phyloP scores from a whole-genome alignment of 2,113 vertebrate species.

The Bufo bufo region DNA sequence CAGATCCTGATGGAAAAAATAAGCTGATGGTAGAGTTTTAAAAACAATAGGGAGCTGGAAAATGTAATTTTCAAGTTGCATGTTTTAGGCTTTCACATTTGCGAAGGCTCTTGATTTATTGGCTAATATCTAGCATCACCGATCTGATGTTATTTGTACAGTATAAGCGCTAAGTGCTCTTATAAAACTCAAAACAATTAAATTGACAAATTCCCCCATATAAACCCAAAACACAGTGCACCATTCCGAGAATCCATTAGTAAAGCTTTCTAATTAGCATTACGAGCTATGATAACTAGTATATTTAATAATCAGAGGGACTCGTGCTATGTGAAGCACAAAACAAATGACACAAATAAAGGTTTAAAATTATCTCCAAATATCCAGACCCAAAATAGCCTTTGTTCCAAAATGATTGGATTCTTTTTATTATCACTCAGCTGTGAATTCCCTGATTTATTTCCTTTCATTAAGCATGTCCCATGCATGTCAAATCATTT shows the following conservation, averaged over 20 bases:
- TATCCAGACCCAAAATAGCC: background rate
- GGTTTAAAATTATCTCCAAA: constrained; percentile 10
- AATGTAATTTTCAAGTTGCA: background rate
- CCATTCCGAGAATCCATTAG: constrained; percentile 38
- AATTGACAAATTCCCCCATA: constrained; percentile 30
- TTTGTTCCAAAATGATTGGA: background rate
- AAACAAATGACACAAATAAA: constrained; percentile 16
- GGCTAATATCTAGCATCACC: background rate
- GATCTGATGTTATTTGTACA: background rate
- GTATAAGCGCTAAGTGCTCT: background rate
- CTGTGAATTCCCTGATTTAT: background rate
- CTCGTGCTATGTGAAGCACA: background rate
- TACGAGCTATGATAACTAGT: background rate
- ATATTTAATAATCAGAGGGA: background rate
- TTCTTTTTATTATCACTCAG: background rate
- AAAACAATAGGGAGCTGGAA: background rate
- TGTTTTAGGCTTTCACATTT: background rate
- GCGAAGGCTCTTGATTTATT: background rate
- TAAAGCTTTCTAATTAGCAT: constrained; percentile 13
- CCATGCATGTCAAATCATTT: constrained; percentile 9
- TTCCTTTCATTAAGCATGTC: constrained; percentile 29
- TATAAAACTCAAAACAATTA: constrained; percentile 16
- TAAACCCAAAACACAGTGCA: constrained; percentile 16
- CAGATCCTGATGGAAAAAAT: constrained; percentile 20
- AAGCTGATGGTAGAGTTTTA: background rate